Conservation (phyloP, 2,113 vertebrate genomes). For the Melanocharis versteri region DNA sequence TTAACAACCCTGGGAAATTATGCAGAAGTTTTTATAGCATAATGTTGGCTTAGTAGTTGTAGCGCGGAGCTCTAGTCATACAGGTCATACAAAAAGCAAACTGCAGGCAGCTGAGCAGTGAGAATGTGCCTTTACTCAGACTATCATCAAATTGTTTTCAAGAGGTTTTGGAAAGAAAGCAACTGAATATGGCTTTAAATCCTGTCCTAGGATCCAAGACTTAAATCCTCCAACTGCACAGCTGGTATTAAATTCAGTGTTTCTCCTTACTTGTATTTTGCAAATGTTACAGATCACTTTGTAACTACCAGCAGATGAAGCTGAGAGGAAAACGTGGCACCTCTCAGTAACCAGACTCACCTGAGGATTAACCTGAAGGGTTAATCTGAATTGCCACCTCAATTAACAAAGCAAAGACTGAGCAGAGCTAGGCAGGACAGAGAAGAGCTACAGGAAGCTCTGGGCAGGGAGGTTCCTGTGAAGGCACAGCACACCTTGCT, state of each 20-base stretch:
- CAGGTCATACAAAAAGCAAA: background rate
- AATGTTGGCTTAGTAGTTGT: conserved; percentile 14
- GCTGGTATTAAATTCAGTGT: background rate
- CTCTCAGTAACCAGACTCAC: background rate
- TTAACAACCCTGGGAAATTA: conserved; percentile 21
- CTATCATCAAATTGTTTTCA: background rate
- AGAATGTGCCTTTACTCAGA: background rate
- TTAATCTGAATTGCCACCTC: background rate
- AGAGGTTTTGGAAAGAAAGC: background rate
- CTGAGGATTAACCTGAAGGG: background rate
- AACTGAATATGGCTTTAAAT: background rate
- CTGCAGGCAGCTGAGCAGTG: background rate
- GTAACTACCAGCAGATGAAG: background rate
- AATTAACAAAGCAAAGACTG: background rate
- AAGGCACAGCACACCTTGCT: background rate
- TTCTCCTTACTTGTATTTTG: background rate
- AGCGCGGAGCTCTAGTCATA: background rate
- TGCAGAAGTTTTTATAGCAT: background rate
- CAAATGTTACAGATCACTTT: background rate
- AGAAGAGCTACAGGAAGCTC: background rate
- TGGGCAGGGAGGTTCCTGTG: background rate
- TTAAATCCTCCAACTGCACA: background rate
- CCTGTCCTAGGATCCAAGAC: background rate
- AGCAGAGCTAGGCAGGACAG: background rate
- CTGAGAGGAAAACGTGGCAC: background rate